Percentiles rank a stretch among this genome's conserved stretches.
phyloP scores from a whole-genome alignment of 2,113 vertebrate genomes.

The Ptyas mucosa region DNA sequence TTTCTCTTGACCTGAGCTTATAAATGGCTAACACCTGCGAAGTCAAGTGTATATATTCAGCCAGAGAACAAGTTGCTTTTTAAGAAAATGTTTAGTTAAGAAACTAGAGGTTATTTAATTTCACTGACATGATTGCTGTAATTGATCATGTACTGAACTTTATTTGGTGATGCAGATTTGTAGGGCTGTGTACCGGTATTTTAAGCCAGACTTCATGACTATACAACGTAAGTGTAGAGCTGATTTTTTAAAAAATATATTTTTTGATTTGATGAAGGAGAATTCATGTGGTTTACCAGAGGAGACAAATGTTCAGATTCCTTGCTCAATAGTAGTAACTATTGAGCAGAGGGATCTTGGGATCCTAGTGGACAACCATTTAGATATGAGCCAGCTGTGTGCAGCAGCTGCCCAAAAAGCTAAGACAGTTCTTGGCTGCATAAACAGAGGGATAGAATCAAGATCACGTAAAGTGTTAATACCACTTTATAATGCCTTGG shows the following conservation, averaged over 20 bases:
- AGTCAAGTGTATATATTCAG: slow-evolving; percentile 48
- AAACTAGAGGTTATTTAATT: slow-evolving; percentile 41
- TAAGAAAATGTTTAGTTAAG: slow-evolving; percentile 58
- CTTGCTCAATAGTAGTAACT: too few species aligned
- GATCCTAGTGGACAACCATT: too few species aligned
- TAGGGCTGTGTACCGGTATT: background rate
- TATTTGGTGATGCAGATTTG: background rate
- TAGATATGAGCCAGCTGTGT: too few species aligned
- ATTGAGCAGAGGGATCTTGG: too few species aligned
- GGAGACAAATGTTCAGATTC: background rate
- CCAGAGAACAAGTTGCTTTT: slow-evolving; percentile 24
- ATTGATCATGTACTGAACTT: slow-evolving; percentile 44
- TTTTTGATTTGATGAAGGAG: background rate
- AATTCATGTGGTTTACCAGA: background rate
- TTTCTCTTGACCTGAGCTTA: slow-evolving; percentile 63
- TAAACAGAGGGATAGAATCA: too few species aligned
- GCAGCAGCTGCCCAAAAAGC: too few species aligned
- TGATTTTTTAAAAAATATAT: background rate
- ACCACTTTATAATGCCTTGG: too few species aligned
- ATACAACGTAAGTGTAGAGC: background rate
- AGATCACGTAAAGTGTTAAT: too few species aligned
- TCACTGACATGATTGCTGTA: slow-evolving; percentile 23
- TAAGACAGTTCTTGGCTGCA: too few species aligned
- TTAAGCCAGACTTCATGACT: slow-evolving; percentile 14
- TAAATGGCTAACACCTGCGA: slow-evolving; percentile 59